A percentile compares a stretch with the other conserved stretches of the same genome.
These are phyloP conservation scores for Phallusia fumigata DNA, from an alignment of 23 tunicate genomes.

Conservation along the genomic window DNA sequence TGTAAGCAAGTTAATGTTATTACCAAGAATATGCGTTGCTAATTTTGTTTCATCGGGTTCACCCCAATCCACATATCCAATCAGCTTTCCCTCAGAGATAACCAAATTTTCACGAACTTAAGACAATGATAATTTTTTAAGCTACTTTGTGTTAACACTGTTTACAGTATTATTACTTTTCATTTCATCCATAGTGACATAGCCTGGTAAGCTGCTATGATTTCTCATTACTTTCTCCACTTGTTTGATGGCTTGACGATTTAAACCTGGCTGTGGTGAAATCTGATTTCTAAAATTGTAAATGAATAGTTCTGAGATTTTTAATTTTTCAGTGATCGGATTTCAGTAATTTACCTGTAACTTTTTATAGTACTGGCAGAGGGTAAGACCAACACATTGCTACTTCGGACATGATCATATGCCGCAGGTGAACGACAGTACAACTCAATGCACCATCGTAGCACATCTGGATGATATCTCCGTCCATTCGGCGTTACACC, in stretches of 20 bases:
- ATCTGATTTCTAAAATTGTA: slow-evolving; percentile 4
- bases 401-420: slow-evolving; percentile 2
- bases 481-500: neutral
- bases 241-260: neutral
- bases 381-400: neutral
- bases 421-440: slow-evolving; percentile 16
- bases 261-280: slow-evolving; percentile 10
- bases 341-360: neutral
- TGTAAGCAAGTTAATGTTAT: neutral
- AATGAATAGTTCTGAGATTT: neutral
- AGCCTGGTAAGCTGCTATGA: neutral
- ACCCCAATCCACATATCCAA: slow-evolving; percentile 1
- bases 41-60: neutral
- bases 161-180: neutral
- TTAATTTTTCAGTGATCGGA: neutral
- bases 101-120: slow-evolving; percentile 13
- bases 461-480: slow-evolving; percentile 9
- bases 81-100: neutral
- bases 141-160: neutral
- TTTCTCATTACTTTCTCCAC: neutral
- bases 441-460: slow-evolving; percentile 9
- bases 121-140: neutral
- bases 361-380: neutral
- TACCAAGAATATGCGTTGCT: slow-evolving; percentile 19
- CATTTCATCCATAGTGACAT: slow-evolving; percentile 13